phyloP scores from a whole-genome alignment of 2,797 vertebrate genomes.

The Eleutherodactylus coqui region DNA sequence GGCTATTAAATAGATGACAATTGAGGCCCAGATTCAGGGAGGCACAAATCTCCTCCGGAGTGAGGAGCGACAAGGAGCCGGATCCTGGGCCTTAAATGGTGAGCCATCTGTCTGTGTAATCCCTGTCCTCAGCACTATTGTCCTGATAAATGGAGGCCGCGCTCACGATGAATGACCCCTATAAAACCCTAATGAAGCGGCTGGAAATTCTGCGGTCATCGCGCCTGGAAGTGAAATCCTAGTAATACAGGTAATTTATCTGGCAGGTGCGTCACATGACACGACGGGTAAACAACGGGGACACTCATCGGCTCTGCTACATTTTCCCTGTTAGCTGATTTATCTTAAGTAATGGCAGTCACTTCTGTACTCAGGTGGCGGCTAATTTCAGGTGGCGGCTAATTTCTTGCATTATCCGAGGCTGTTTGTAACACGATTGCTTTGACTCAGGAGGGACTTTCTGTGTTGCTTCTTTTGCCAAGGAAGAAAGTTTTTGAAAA shows the following conservation, averaged over 20 bases:
- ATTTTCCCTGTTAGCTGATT: not conserved
- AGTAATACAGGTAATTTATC: conserved; percentile 44
- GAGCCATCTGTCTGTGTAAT: conserved; percentile 48
- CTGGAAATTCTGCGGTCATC: conserved; percentile 1
- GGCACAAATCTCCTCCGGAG: conserved; percentile 24
- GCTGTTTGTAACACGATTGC: not conserved
- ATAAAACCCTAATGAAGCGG: conserved; percentile 59
- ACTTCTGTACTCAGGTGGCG: not conserved
- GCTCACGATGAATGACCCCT: conserved; percentile 50
- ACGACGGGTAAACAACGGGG: not conserved
- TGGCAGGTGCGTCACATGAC: conserved; percentile 12
- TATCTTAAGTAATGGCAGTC: not conserved
- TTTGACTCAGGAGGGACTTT: not conserved
- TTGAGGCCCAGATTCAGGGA: conserved; percentile 24
- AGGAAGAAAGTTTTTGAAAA: not conserved
- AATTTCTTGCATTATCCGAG: not conserved
- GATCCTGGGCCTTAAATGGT: conserved; percentile 21
- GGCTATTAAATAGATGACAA: conserved; percentile 40
- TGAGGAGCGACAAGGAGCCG: not conserved
- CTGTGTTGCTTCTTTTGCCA: not conserved
- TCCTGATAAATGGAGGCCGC: conserved; percentile 38
- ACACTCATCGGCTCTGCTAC: not conserved
- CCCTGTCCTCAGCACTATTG: conserved; percentile 34
- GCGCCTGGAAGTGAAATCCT: conserved; percentile 10
- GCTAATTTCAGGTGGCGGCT: too few species aligned